phyloP scores from a whole-genome alignment of 2,797 vertebrate genomes.

The Hozukius guyotensis region DNA sequence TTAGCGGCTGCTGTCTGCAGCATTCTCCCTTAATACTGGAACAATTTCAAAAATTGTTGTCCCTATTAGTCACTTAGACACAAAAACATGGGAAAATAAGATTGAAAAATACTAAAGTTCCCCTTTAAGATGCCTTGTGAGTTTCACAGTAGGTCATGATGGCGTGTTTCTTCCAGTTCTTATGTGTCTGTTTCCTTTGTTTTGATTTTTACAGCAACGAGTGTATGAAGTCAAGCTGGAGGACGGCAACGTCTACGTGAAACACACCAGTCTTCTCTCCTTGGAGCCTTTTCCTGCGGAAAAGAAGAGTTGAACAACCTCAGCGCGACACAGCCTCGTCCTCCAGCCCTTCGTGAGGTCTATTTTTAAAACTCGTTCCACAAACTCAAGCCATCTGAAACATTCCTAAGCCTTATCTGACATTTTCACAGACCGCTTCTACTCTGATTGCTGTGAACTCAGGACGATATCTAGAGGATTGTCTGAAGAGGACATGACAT shows the following conservation, averaged over 20 bases:
- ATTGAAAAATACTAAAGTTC: no score
- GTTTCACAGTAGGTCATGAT: background rate
- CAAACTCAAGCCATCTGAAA: constrained; percentile 54
- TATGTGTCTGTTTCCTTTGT: constrained; percentile 28
- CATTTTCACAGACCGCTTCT: constrained; percentile 51
- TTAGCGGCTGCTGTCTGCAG: no score
- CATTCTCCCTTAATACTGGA: no score
- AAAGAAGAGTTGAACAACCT: constrained; percentile 58
- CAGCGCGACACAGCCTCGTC: background rate
- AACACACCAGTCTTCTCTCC: constrained; percentile 73
- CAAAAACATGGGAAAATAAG: no score
- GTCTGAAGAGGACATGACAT: constrained; percentile 61
- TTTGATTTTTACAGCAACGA: constrained; percentile 74
- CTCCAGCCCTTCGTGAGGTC: constrained; percentile 13
- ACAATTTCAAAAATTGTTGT: no score
- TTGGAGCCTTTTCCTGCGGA: constrained; percentile 66
- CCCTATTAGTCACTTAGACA: no score
- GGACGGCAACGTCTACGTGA: constrained; percentile 77
- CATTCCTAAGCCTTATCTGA: constrained; percentile 67
- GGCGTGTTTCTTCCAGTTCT: constrained; percentile 8
- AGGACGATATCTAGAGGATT: constrained; percentile 47
- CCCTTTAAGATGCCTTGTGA: background rate
- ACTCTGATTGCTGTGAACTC: constrained; percentile 47
- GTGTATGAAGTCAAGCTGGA: constrained; percentile 82
- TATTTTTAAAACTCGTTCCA: constrained; percentile 62